phyloP scores from a whole-genome alignment of 2,888 invertebrate genomes.

The Chrysolina haemoptera region DNA sequence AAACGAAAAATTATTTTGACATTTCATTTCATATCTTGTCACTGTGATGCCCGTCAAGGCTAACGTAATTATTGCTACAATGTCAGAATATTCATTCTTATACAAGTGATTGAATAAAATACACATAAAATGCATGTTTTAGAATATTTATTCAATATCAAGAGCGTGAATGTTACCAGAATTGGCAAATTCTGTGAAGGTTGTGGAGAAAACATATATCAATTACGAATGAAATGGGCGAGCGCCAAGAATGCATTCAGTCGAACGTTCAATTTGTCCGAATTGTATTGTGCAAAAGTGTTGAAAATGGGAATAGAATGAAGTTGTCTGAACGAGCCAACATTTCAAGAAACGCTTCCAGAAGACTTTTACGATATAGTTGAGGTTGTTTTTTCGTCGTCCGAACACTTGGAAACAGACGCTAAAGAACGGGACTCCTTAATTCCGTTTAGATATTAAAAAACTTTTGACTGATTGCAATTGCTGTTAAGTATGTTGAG shows the following conservation, averaged over 20 bases:
- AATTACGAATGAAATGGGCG: conserved; percentile 14
- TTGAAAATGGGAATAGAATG: conserved; percentile 27
- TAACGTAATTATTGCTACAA: too few species aligned
- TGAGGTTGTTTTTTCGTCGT: conserved; percentile 3
- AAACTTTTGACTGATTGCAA: neutral
- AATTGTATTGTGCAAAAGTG: conserved; percentile 20
- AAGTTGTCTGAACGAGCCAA: conserved; percentile 19
- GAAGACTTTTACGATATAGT: conserved; percentile 36
- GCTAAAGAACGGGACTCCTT: neutral
- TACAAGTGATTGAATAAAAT: too few species aligned
- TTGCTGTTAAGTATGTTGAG: too few species aligned
- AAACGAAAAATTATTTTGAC: too few species aligned
- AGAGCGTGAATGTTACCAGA: too few species aligned
- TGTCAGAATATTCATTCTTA: too few species aligned
- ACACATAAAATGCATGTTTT: too few species aligned
- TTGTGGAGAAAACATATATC: neutral
- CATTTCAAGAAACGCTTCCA: conserved; percentile 33
- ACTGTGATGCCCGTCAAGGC: too few species aligned
- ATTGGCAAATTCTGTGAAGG: neutral
- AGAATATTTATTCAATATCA: too few species aligned
- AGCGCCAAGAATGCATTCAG: conserved; percentile 1
- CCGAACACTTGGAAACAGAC: conserved; percentile 1
- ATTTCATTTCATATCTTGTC: too few species aligned
- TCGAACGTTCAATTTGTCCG: conserved; percentile 11
- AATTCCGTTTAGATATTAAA: neutral